These are phyloP conservation scores for Phengaris arion DNA, from an alignment of 2,888 invertebrate species.

Conservation along the genomic window DNA sequence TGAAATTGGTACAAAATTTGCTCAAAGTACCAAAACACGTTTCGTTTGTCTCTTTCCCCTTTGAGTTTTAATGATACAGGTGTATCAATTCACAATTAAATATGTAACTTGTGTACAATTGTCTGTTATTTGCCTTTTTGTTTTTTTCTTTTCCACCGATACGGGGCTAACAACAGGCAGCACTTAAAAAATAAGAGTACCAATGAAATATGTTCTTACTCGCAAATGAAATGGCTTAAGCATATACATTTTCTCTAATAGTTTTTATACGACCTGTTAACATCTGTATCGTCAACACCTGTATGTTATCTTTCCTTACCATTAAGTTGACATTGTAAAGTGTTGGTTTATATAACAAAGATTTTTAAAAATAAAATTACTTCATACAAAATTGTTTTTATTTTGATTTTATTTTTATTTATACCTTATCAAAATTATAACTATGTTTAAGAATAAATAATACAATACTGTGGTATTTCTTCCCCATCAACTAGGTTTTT, in stretches of 20 bases:
- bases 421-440: not conserved
- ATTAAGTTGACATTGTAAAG: slow-evolving; percentile 70
- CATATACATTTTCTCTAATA: not conserved
- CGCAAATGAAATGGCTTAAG: not conserved
- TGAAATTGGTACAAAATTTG: slow-evolving; percentile 27
- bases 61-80: slow-evolving; percentile 23
- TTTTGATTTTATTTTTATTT: slow-evolving; percentile 56
- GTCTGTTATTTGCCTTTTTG: not conserved
- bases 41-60: slow-evolving; percentile 6
- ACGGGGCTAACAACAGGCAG: not conserved
- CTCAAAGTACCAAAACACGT: slow-evolving; percentile 28
- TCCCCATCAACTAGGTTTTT: not conserved
- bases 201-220: not conserved
- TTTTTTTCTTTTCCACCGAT: slow-evolving; percentile 2
- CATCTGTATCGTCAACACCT: slow-evolving; percentile 36
- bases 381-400: slow-evolving; percentile 68
- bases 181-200: not conserved
- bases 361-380: slow-evolving; percentile 76
- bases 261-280: not conserved
- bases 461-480: not conserved
- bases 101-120: not conserved
- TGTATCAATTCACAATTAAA: not conserved
- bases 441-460: not conserved
- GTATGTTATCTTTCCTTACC: slow-evolving; percentile 50
- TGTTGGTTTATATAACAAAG: slow-evolving; percentile 78